Percentiles rank a stretch among this genome's conserved stretches.
Evolutionary conservation across 1,140 invertebrate genomes (phyloP).

Genomic region (Himalopsyche phryganea): DNA sequence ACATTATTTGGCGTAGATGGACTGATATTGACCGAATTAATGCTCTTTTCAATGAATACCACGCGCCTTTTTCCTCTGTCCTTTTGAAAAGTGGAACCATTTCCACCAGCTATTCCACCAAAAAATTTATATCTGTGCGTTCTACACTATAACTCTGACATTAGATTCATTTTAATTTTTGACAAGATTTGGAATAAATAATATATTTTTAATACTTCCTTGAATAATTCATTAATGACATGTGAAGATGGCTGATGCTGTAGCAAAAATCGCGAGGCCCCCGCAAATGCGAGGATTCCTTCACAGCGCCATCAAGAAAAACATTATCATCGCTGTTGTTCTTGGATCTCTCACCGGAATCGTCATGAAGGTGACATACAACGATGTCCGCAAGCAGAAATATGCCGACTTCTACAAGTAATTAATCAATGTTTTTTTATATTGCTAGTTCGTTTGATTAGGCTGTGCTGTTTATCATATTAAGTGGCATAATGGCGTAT

Average conservation of each 20-base stretch:
- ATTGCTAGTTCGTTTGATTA: not conserved
- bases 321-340: conserved; percentile 49
- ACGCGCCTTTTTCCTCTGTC: too few species aligned
- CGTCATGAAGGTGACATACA: conserved; percentile 50
- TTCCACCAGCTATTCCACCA: too few species aligned
- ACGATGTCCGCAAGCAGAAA: conserved; percentile 54
- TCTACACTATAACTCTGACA: too few species aligned
- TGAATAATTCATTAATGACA: too few species aligned
- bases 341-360: conserved; percentile 44
- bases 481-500: not conserved
- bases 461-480: not conserved
- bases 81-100: too few species aligned
- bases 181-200: too few species aligned
- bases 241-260: conserved; percentile 10
- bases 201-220: too few species aligned
- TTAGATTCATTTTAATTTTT: too few species aligned
- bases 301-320: conserved; percentile 52
- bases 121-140: too few species aligned
- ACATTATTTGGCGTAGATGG: too few species aligned
- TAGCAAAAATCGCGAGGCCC: conserved; percentile 43
- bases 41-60: too few species aligned
- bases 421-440: conserved; percentile 14
- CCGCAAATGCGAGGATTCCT: conserved; percentile 58
- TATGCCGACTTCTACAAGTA: conserved; percentile 70
- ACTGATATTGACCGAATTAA: too few species aligned